Conservation (phyloP, 2,113 vertebrate species). For the Scartelaos histophorus region DNA sequence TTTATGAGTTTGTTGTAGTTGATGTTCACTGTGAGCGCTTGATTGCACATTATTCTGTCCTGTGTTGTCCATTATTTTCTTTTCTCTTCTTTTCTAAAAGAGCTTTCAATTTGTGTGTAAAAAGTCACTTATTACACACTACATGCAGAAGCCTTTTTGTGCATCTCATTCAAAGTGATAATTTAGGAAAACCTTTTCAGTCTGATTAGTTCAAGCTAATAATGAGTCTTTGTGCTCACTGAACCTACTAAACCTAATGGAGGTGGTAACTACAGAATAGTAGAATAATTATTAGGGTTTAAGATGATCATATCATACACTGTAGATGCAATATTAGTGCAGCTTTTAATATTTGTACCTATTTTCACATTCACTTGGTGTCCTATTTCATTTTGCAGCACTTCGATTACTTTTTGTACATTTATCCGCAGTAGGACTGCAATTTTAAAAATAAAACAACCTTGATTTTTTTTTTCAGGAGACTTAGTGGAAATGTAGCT, state of each 20-base stretch:
- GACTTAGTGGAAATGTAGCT: no score
- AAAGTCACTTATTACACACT: not conserved
- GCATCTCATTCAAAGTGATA: not conserved
- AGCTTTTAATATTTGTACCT: no score
- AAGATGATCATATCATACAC: not conserved
- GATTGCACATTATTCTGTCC: not conserved
- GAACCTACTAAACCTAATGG: not conserved
- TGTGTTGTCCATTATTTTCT: slow-evolving; percentile 4
- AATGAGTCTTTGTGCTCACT: not conserved
- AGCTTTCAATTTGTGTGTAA: not conserved
- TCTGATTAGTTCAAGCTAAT: not conserved
- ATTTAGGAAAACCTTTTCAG: not conserved
- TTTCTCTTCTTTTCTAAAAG: slow-evolving; percentile 1
- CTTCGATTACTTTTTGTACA: no score
- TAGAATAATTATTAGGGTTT: not conserved
- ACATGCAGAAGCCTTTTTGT: not conserved
- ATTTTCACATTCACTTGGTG: no score
- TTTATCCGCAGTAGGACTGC: no score
- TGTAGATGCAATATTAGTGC: not conserved
- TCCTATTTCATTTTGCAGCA: no score
- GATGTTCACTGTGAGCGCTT: slow-evolving; percentile 9
- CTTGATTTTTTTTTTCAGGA: no score
- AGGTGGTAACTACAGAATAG: not conserved
- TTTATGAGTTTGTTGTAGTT: slow-evolving; percentile 8
- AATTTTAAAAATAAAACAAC: no score